Evolutionary conservation across 2,797 vertebrate species (phyloP), one percentile per base, ranked within the genome.

Genomic region (Mus spretus): DNA sequence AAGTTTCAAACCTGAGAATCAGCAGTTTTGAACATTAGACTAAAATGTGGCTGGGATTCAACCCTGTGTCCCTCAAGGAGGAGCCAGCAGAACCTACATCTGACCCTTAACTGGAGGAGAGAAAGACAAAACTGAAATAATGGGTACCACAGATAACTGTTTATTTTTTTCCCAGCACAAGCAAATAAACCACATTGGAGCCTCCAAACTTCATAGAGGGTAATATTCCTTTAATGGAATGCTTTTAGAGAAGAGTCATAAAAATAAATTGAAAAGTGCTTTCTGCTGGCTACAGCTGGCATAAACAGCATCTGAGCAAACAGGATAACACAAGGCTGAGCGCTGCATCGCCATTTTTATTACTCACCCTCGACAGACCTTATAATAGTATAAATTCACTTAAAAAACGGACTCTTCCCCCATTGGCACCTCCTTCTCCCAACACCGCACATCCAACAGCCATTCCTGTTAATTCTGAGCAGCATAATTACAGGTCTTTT

Each of bases 221-320:
- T 98, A 98, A 98, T 98, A 98, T 98, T 97, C 97, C 98, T 97
- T 98, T 98, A 98, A 99, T 98, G 98, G 98, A 98, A 98, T 97
- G 98, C 98, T 98, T 98, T 98, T 98, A 98, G 98, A 98, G 98
- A 95, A 91, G 97, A 98, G 98, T 98, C 97, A 98, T 99, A 98
- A 99, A 98, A 98, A 98, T 98, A 98, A 98, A 99, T 98, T 98
- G 98, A 96, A 98, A 98, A 98, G 92, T 98, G 98, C 97, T 98
- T 98, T 98, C 97, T 97, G 97, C 95, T 97, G 98, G 98, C 89
- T 98, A 96, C 97, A 98, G 98, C 98, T 98, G 98, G 97, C 97
- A 96, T 97, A 91, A 98, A 98, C 98, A 97, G 97, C 97, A 67
- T 97, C 97, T 98, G 98, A 98, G 97, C 97, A 98, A 98, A 98